These are phyloP conservation scores for Dreissena polymorpha DNA, from an alignment of 1,140 invertebrate species.

Conservation along the genomic window DNA sequence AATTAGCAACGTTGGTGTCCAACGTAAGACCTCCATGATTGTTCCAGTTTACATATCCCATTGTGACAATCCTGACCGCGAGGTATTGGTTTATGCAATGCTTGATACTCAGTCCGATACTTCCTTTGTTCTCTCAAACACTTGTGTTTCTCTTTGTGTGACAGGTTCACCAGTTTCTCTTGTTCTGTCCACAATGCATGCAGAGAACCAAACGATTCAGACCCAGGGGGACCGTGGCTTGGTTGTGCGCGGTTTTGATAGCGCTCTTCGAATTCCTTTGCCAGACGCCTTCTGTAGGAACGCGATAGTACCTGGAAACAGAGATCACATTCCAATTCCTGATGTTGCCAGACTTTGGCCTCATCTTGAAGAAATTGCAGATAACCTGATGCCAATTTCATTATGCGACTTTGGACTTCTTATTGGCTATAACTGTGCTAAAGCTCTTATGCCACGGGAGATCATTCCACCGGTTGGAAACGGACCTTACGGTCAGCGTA, in stretches of 20 bases:
- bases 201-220: too few relatives aligned
- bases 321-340: constrained; percentile 33
- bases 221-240: constrained; percentile 27
- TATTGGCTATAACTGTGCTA: constrained; percentile 51
- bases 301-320: constrained; percentile 47
- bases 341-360: too few relatives aligned
- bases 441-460: constrained; percentile 41
- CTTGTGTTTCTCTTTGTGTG: too few relatives aligned
- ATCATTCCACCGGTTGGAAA: constrained; percentile 14
- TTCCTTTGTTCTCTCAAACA: constrained; percentile 17
- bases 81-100: constrained; percentile 27
- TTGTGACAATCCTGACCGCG: neutral
- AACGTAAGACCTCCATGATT: too few relatives aligned
- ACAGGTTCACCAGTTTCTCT: too few relatives aligned
- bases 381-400: constrained; percentile 5
- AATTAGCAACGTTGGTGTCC: too few relatives aligned
- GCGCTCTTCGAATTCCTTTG: constrained; percentile 24
- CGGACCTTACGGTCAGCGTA: too few relatives aligned
- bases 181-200: too few relatives aligned
- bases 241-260: too few relatives aligned
- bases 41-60: too few relatives aligned
- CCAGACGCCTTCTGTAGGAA: constrained; percentile 43
- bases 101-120: constrained; percentile 36
- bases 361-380: constrained; percentile 26
- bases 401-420: constrained; percentile 35